phyloP scores from a whole-genome alignment of 1,140 invertebrate genomes.

The Dendroctonus valens region DNA sequence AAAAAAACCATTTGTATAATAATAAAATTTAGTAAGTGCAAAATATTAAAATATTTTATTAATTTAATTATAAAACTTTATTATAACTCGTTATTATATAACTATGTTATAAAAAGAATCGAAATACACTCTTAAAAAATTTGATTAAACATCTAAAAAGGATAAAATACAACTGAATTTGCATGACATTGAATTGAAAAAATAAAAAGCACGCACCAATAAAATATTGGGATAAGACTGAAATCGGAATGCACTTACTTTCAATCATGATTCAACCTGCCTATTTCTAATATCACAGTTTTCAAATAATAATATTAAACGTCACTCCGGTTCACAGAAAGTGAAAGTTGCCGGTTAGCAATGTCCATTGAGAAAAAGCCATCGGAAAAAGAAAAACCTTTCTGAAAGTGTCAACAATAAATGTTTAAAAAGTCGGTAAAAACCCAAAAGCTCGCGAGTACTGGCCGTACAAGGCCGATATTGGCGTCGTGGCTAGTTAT shows the following conservation, averaged over 20 bases:
- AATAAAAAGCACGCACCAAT: neutral
- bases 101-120: too few species aligned
- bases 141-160: too few species aligned
- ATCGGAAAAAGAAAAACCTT: constrained; percentile 15
- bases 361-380: constrained; percentile 10
- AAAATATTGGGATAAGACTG: neutral
- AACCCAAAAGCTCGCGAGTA: constrained; percentile 31
- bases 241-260: constrained; percentile 16
- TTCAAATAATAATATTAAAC: constrained; percentile 1
- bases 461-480: constrained; percentile 47
- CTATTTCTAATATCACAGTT: constrained; percentile 24
- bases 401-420: constrained; percentile 24
- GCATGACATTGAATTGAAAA: too few species aligned
- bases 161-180: too few species aligned
- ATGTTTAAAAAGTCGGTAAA: constrained; percentile 30
- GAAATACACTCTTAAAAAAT: too few species aligned
- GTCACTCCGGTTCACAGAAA: constrained; percentile 2
- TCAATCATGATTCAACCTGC: constrained; percentile 18
- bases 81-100: too few species aligned
- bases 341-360: neutral
- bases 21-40: too few species aligned
- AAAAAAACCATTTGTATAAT: too few species aligned
- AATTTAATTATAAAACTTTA: too few species aligned
- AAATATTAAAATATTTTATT: too few species aligned
- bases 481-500: constrained; percentile 43